Evolutionary conservation across 2,888 invertebrate species (phyloP).

Genomic region (Ennomos fuscantarius): DNA sequence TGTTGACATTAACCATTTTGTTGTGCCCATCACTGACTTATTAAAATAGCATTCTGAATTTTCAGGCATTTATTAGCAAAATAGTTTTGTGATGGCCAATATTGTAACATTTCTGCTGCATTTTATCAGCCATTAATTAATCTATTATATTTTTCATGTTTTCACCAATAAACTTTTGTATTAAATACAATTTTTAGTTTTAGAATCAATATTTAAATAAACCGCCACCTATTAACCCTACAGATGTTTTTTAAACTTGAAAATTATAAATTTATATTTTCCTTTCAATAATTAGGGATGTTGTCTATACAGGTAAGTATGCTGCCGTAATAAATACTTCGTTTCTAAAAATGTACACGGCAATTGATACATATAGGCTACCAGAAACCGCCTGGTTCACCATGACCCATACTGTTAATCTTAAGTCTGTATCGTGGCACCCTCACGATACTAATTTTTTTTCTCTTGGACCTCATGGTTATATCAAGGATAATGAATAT

Average conservation of each 20-base stretch:
- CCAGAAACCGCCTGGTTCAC: too few species aligned
- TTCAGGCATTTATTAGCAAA: slow-evolving; percentile 84
- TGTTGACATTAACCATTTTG: slow-evolving; percentile 82
- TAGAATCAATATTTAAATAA: slow-evolving; percentile 83
- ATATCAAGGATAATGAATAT: too few species aligned
- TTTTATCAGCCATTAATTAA: slow-evolving; percentile 85
- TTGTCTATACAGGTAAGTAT: too few species aligned
- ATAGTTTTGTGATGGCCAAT: slow-evolving; percentile 83
- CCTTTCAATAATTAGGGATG: slow-evolving; percentile 9
- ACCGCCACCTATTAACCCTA: slow-evolving; percentile 81
- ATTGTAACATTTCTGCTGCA: slow-evolving; percentile 85
- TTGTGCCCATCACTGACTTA: slow-evolving; percentile 76
- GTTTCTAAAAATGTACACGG: too few species aligned
- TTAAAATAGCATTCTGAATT: slow-evolving; percentile 78
- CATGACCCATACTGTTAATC: too few species aligned
- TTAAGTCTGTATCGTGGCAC: too few species aligned
- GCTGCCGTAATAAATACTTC: too few species aligned
- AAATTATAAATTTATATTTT: too few species aligned
- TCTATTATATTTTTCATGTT: slow-evolving; percentile 86
- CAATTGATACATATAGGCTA: too few species aligned
- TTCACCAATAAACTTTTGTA: slow-evolving; percentile 86
- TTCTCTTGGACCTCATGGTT: too few species aligned
- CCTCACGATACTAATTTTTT: too few species aligned
- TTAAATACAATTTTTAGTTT: slow-evolving; percentile 86
- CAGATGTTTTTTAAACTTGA: slow-evolving; percentile 66